Percentiles rank a stretch among this genome's conserved stretches.
Evolutionary conservation across 23 tunicate genomes (phyloP).

Genomic region (Styela clava): DNA sequence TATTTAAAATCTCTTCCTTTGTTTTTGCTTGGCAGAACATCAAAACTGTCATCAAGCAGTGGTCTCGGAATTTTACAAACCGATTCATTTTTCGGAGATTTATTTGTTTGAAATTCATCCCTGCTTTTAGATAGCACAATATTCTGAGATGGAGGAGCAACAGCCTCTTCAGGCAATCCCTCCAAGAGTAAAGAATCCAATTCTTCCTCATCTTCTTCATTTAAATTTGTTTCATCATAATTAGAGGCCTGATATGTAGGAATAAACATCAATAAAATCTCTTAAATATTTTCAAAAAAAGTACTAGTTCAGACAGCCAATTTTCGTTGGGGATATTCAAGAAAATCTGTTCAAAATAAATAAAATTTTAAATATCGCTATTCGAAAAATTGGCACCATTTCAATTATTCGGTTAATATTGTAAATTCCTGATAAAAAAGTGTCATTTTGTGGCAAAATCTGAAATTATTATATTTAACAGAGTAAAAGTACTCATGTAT

Average conservation of each 20-base stretch:
- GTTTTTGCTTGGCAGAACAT: slow-evolving; percentile 21
- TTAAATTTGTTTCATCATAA: background rate
- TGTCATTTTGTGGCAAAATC: too few species aligned
- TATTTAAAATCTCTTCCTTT: slow-evolving; percentile 30
- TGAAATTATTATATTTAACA: too few species aligned
- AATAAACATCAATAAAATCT: too few species aligned
- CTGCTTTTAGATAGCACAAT: background rate
- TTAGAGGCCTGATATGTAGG: background rate
- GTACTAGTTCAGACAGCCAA: too few species aligned
- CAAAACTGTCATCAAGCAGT: slow-evolving; percentile 25
- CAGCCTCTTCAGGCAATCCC: background rate
- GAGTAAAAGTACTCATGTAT: too few species aligned
- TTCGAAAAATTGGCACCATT: too few species aligned
- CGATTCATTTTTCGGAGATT: background rate
- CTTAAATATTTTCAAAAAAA: too few species aligned
- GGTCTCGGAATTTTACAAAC: background rate
- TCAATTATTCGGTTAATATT: too few species aligned
- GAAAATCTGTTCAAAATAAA: too few species aligned
- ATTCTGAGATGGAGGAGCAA: background rate
- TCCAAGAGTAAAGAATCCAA: background rate
- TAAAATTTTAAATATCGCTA: too few species aligned
- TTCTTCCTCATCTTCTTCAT: background rate
- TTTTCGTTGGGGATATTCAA: too few species aligned
- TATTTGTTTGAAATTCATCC: background rate
- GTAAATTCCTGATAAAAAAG: too few species aligned